Evolutionary conservation across 2,797 vertebrate species (phyloP).

Genomic region (Decapterus maruadsi): DNA sequence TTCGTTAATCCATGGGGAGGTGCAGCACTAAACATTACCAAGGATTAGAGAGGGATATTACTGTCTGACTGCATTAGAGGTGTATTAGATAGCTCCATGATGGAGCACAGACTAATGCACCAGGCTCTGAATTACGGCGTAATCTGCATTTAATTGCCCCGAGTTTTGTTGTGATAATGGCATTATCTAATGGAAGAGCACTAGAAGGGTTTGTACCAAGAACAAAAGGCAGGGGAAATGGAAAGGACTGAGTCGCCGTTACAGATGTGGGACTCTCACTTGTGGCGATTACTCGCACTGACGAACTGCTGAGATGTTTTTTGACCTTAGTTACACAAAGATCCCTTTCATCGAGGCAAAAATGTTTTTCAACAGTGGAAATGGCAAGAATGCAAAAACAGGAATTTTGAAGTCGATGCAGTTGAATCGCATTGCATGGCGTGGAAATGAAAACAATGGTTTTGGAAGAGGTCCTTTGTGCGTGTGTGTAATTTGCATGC

Average conservation of each 20-base stretch:
- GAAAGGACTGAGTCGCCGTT: constrained; percentile 36
- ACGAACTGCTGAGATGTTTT: constrained; percentile 23
- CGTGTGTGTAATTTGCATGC: constrained; percentile 4
- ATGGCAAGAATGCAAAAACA: constrained; percentile 32
- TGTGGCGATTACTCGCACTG: constrained; percentile 38
- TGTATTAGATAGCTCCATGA: constrained; percentile 81
- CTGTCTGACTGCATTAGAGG: constrained; percentile 82
- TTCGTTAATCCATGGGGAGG: constrained; percentile 79
- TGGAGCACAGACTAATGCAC: constrained; percentile 80
- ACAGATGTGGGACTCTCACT: constrained; percentile 52
- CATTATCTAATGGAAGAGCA: constrained; percentile 80
- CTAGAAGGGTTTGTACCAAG: constrained; percentile 52
- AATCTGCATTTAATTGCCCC: constrained; percentile 84
- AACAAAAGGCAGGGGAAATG: constrained; percentile 62
- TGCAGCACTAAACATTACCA: constrained; percentile 74
- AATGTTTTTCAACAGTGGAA: constrained; percentile 31
- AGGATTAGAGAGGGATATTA: constrained; percentile 82
- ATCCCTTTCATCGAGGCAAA: constrained; percentile 15
- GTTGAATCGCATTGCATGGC: constrained; percentile 2
- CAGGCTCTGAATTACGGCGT: constrained; percentile 74
- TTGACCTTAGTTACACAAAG: constrained; percentile 32
- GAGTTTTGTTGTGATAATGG: constrained; percentile 81
- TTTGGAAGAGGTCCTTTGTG: constrained; percentile 15
- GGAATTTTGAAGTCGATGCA: constrained; percentile 6
- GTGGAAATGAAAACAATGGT: constrained; percentile 18